phyloP scores from a whole-genome alignment of 2,113 vertebrate genomes.

The Pseudorectes ferrugineus region DNA sequence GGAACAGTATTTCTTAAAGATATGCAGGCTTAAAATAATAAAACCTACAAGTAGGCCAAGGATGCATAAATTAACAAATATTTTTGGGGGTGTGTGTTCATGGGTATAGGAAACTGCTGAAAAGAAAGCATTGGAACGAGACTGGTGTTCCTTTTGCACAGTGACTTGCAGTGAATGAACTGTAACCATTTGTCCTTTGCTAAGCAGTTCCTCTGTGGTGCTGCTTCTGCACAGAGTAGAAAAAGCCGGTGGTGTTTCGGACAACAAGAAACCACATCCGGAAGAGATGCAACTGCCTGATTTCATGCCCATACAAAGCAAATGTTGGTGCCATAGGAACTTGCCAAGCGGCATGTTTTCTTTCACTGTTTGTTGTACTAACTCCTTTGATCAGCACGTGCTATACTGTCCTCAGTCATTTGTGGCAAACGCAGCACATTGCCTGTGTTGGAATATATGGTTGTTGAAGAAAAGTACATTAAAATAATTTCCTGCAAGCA shows the following conservation, averaged over 20 bases:
- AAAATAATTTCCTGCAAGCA: background rate
- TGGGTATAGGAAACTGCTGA: background rate
- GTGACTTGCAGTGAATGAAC: background rate
- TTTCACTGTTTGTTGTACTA: background rate
- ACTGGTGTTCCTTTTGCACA: background rate
- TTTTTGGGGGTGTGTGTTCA: accelerated
- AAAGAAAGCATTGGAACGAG: background rate
- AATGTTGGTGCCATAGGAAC: background rate
- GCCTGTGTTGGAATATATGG: background rate
- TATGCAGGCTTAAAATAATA: background rate
- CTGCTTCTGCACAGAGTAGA: background rate
- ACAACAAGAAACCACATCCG: background rate
- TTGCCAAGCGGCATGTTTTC: background rate
- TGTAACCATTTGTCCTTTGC: background rate
- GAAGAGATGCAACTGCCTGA: background rate
- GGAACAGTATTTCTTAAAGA: background rate
- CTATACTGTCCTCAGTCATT: background rate
- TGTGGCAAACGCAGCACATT: background rate
- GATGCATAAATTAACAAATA: background rate
- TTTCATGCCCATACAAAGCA: background rate
- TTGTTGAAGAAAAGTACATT: background rate
- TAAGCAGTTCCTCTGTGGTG: background rate
- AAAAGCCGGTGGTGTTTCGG: background rate
- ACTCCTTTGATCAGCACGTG: background rate
- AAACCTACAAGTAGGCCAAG: background rate